Conservation (phyloP, 2,888 invertebrate species). For the Pollenia labialis region DNA sequence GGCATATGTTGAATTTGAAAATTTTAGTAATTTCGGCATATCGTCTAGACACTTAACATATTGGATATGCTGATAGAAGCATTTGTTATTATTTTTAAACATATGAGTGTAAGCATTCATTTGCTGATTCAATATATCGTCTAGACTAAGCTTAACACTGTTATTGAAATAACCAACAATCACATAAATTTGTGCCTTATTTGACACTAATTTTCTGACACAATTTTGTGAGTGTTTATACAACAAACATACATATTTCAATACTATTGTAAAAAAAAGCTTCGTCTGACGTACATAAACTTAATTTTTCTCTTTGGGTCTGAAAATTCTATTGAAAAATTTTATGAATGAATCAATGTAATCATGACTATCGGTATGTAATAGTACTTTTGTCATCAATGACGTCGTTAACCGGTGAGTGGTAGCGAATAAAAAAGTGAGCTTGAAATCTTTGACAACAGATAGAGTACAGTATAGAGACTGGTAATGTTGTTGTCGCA, state of each 20-base stretch:
- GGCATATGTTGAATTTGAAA: too few relatives aligned
- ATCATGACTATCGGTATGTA: background rate
- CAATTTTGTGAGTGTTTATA: conserved; percentile 27
- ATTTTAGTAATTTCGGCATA: too few relatives aligned
- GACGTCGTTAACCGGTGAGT: conserved; percentile 21
- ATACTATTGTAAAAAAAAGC: background rate
- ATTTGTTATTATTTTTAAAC: too few relatives aligned
- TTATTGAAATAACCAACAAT: too few relatives aligned
- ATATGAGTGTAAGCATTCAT: too few relatives aligned
- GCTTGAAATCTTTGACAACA: background rate
- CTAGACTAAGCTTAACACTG: too few relatives aligned
- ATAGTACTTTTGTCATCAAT: conserved; percentile 38
- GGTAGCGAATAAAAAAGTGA: background rate
- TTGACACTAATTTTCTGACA: background rate
- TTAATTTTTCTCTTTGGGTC: conserved; percentile 18
- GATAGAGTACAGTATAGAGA: conserved; percentile 19
- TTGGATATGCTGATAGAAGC: too few relatives aligned
- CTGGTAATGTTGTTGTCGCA: conserved; percentile 25
- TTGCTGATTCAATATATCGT: too few relatives aligned
- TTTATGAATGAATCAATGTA: conserved; percentile 53
- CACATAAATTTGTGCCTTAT: too few relatives aligned
- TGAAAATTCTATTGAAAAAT: background rate
- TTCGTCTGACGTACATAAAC: background rate
- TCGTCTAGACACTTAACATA: too few relatives aligned
- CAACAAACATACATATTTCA: background rate